Evolutionary conservation across 2,797 vertebrate species (phyloP).

Genomic region (Aselliscus stoliczkanus): DNA sequence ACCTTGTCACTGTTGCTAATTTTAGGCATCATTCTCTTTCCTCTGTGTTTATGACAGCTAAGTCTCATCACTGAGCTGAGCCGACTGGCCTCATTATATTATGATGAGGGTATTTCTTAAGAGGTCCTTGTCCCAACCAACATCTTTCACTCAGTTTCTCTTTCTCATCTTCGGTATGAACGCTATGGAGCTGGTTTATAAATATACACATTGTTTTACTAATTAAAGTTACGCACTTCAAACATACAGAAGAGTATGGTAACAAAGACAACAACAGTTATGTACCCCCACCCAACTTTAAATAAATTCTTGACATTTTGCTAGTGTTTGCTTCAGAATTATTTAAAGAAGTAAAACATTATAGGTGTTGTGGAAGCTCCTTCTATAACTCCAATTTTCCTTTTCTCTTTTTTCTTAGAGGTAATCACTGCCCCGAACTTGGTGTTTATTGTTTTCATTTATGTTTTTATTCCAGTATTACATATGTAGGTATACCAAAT

Average conservation of each 20-base stretch:
- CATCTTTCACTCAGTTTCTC: slow-evolving; percentile 15
- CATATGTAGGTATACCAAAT: neutral
- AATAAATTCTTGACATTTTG: neutral
- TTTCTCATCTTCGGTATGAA: slow-evolving; percentile 43
- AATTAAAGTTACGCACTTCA: slow-evolving; percentile 7
- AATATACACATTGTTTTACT: neutral
- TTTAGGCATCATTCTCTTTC: neutral
- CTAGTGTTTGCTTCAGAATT: neutral
- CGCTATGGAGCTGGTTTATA: neutral
- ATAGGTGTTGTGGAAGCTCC: neutral
- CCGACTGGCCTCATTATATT: neutral
- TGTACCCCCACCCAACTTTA: neutral
- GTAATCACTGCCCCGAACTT: neutral
- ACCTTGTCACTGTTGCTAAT: slow-evolving; percentile 27
- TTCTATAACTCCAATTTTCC: neutral
- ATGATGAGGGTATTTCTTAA: neutral
- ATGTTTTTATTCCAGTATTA: neutral
- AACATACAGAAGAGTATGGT: neutral
- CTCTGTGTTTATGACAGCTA: neutral
- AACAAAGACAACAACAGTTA: neutral
- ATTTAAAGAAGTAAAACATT: slow-evolving; percentile 23
- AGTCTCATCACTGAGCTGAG: slow-evolving; percentile 11
- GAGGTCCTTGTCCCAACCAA: neutral
- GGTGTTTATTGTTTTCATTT: neutral
- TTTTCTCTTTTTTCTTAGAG: neutral